Conservation (phyloP, 2,113 vertebrate species). For the Mastomys coucha region DNA sequence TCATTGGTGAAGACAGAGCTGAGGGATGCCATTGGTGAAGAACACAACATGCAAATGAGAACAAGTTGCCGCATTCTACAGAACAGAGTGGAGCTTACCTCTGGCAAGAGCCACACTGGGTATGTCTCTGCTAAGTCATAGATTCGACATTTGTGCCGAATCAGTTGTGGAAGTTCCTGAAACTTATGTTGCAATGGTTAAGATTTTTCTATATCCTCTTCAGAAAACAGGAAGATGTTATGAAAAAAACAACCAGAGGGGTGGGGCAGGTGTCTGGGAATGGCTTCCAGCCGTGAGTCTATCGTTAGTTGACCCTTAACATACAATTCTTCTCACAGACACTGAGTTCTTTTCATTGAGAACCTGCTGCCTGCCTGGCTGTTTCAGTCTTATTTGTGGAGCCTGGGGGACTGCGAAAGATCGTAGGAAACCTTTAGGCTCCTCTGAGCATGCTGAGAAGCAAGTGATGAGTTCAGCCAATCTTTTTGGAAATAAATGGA, state of each 20-base stretch:
- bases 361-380: neutral
- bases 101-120: neutral
- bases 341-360: neutral
- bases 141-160: neutral
- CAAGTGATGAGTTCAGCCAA: neutral
- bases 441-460: neutral
- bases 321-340: conserved; percentile 32
- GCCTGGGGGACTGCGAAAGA: neutral
- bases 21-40: neutral
- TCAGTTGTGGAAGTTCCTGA: neutral
- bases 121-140: neutral
- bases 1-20: neutral
- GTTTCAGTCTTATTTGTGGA: conserved; percentile 11
- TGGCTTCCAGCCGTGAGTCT: conserved; percentile 66
- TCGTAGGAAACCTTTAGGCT: neutral
- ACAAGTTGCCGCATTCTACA: neutral
- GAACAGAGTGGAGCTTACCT: neutral
- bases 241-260: conserved; percentile 72
- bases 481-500: neutral
- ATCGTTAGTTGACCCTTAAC: conserved; percentile 35
- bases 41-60: neutral
- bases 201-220: neutral
- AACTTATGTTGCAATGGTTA: neutral
- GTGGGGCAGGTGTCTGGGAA: conserved; percentile 42
- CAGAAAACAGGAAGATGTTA: conserved; percentile 55